Evolutionary conservation across 2,888 invertebrate species (phyloP).

Genomic region (Epistrophella euchroma): DNA sequence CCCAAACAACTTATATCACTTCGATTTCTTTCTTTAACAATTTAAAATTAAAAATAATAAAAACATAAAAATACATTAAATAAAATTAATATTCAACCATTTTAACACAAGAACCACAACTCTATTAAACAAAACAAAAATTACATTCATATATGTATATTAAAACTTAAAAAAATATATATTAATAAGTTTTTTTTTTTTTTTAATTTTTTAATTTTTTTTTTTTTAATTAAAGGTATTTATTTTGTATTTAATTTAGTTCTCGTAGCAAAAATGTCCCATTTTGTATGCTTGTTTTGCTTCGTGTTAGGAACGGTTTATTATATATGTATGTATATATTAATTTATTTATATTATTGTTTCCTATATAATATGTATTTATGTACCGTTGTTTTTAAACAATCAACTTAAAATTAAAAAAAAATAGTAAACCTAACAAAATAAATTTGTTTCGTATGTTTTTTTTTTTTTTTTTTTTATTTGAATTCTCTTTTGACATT

Average conservation of each 20-base stretch:
- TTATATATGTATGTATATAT: too few species aligned
- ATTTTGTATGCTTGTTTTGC: slow-evolving; percentile 28
- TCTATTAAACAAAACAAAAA: slow-evolving; percentile 19
- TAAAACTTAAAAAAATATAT: slow-evolving; percentile 17
- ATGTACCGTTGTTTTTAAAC: slow-evolving; percentile 16
- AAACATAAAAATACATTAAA: slow-evolving; percentile 29
- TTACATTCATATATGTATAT: too few species aligned
- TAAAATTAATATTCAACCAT: slow-evolving; percentile 19
- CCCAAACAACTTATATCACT: slow-evolving; percentile 26
- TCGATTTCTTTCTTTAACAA: slow-evolving; percentile 25
- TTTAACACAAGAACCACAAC: slow-evolving; percentile 32
- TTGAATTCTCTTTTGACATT: slow-evolving; percentile 49
- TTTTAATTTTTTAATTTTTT: neutral
- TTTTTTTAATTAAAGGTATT: slow-evolving; percentile 7
- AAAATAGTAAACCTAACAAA: slow-evolving; percentile 40
- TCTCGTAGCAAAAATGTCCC: slow-evolving; percentile 29
- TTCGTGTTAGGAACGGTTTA: slow-evolving; percentile 60
- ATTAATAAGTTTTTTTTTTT: neutral
- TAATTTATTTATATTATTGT: slow-evolving; percentile 33
- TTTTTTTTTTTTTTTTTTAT: slow-evolving; percentile 44
- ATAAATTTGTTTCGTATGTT: slow-evolving; percentile 41
- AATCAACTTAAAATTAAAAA: slow-evolving; percentile 1
- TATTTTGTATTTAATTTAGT: slow-evolving; percentile 21
- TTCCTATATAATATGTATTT: neutral
- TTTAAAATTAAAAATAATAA: slow-evolving; percentile 21